Evolutionary conservation across 2,113 vertebrate genomes (phyloP), one percentile per base, ranked within the genome.

Genomic region (Neogobius melanostomus): DNA sequence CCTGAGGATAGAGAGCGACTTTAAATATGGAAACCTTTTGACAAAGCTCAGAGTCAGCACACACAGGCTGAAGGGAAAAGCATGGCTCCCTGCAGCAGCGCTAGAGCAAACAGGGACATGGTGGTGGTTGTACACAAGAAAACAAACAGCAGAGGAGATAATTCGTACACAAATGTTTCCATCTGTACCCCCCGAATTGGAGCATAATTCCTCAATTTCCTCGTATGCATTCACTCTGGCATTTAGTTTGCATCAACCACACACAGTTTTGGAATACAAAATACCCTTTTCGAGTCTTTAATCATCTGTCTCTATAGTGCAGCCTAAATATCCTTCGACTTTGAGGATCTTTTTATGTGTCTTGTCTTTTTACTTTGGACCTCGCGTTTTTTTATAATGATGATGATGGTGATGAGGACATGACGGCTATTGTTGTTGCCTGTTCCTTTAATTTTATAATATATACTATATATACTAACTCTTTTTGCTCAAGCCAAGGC

Each of bases 31-130:
- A 82, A 68, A 63, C 78, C 75, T 71, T 79, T 61, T 70, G 74
- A 83, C 74, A 86, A 85, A 86, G 74, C 52, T 56, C 72, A 77
- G 50, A 70, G 68, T 86, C 71, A 85, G 76, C 78, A 76, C 46
- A 44, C 74, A 54, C 53, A 45, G 69, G 52, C 60, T 68, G 70
- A 65, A 49, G 62, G 72, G 75, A 79, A 79, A 75, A 36, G 28
- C 75, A 75, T 65, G 61, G 69, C 76, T 82, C 64, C 60, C 74
- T 68, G 67, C 71, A 81, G 79, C 70, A 80, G 69, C 76, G 74
- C 68, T 75, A 76, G 75, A 63, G 11, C 80, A 79, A 84, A 85
- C 56, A 70, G 69, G 66, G 42, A 67, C 72, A 57, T 61, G 75
- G 54, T 53, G 69, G 66, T 54, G 64, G 8, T 53, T 72, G 46